These are phyloP conservation scores for Podabrus alpinus DNA, from an alignment of 2,888 invertebrate species.

Conservation along the genomic window DNA sequence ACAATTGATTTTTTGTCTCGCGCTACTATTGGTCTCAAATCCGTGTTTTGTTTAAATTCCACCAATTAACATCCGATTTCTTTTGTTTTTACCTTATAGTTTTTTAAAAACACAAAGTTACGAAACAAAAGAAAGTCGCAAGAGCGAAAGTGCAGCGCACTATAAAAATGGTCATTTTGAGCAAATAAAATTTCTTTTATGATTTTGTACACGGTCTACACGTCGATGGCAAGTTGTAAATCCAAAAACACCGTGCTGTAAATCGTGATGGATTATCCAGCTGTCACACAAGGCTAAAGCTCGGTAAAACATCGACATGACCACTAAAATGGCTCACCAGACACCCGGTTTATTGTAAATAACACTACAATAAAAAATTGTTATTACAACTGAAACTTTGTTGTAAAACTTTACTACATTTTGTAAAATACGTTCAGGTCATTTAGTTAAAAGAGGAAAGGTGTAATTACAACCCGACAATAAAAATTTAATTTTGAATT, in stretches of 20 bases:
- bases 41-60: not conserved
- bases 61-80: not conserved
- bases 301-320: constrained; percentile 47
- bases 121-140: not conserved
- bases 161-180: not conserved
- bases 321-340: constrained; percentile 36
- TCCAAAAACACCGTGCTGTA: constrained; percentile 49
- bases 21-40: too few relatives aligned
- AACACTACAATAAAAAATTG: constrained; percentile 10
- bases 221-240: constrained; percentile 50
- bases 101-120: not conserved
- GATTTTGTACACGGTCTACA: constrained; percentile 32
- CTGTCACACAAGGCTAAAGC: constrained; percentile 42
- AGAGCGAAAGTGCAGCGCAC: not conserved
- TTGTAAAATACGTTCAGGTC: not conserved
- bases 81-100: not conserved
- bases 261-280: constrained; percentile 55
- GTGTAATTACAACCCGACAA: not conserved
- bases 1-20: too few relatives aligned
- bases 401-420: constrained; percentile 1
- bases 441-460: not conserved
- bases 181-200: constrained; percentile 21
- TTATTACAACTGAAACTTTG: constrained; percentile 2
- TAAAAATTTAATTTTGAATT: not conserved
- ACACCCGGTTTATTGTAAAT: constrained; percentile 24